Percentiles rank a stretch among this genome's conserved stretches.
phyloP scores from a whole-genome alignment of 2,888 invertebrate genomes.

The Caenorhabditis sp. region DNA sequence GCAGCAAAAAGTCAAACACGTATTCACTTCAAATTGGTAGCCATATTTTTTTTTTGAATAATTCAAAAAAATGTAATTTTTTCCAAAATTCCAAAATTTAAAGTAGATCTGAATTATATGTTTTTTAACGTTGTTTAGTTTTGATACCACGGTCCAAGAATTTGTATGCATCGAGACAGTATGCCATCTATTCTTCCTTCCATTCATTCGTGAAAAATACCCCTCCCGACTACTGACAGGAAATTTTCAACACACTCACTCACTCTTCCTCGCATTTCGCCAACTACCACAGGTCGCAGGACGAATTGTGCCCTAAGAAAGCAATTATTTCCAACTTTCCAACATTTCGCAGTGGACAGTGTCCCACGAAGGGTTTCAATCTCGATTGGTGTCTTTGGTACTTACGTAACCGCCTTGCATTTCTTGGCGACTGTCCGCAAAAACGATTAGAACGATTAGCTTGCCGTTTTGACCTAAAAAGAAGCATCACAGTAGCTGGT shows the following conservation, averaged over 20 bases:
- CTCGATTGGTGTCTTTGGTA: constrained; percentile 31
- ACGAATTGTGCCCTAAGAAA: constrained; percentile 23
- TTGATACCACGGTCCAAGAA: not conserved
- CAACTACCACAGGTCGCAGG: constrained; percentile 4
- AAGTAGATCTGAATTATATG: too few relatives aligned
- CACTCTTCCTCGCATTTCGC: constrained; percentile 5
- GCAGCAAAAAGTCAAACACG: too few relatives aligned
- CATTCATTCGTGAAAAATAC: constrained; percentile 28
- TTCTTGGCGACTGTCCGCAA: constrained; percentile 42
- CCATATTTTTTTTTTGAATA: too few relatives aligned
- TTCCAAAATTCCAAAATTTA: too few relatives aligned
- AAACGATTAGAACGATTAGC: constrained; percentile 67
- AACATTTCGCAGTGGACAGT: constrained; percentile 20
- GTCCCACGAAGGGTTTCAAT: constrained; percentile 30
- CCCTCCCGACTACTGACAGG: constrained; percentile 12
- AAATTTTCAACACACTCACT: constrained; percentile 24
- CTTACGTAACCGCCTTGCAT: constrained; percentile 49
- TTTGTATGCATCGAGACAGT: constrained; percentile 19
- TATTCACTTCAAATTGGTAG: too few relatives aligned
- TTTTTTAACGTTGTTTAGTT: not conserved
- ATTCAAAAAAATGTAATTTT: too few relatives aligned
- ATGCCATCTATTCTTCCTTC: constrained; percentile 22
- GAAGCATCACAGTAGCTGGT: constrained; percentile 51
- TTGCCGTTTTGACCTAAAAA: constrained; percentile 66
- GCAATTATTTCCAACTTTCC: constrained; percentile 40